Evolutionary conservation across 2,113 vertebrate genomes (phyloP), one percentile per base, ranked within the genome.

Genomic region (Fulica atra): DNA sequence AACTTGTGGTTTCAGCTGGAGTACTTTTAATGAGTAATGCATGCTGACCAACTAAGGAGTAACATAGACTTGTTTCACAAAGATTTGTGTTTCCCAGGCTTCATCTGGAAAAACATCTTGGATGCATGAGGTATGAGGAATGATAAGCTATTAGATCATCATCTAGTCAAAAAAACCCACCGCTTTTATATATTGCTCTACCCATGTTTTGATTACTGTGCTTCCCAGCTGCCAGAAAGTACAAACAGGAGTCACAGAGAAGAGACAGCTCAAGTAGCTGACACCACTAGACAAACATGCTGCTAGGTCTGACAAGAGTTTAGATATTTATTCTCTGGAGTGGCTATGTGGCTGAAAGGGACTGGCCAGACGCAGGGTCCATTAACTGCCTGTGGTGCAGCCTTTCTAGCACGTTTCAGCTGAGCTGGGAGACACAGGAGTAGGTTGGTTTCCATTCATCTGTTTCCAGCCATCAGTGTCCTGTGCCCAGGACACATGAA

Each of bases 71-170:
- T 87, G 57, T 89, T 96, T 96, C 95, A 92, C 65, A 92, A 90
- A 81, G 91, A 96, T 86, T 96, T 90, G 65, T 88, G 86, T 95
- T 95, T 95, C 93, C 83, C 92, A 96, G 88, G 88, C 92, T 92
- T 93, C 95, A 92, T 92, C 91, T 94, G 93, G 95, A 95, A 96
- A 96, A 96, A 93, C 80, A 96, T 95, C 88, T 96, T 93, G 96
- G 80, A 89, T 93, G 80, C 73, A 89, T 85, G 84, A 91, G 68
- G 65, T 77, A 69, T 92, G 76, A 86, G 80, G 92, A 95, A 96
- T 86, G 92, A 96, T 92, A 96, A 95, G 95, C 77, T 88, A 93
- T 96, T 96, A 95, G 95, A 79, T 96, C 93, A 95, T 86, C 77
- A 93, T 1, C 59, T 51, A 81, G 82, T 91, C 72, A 95, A 95